Evolutionary conservation across 1,140 invertebrate species (phyloP).

Genomic region (Euwallacea fornicatus): DNA sequence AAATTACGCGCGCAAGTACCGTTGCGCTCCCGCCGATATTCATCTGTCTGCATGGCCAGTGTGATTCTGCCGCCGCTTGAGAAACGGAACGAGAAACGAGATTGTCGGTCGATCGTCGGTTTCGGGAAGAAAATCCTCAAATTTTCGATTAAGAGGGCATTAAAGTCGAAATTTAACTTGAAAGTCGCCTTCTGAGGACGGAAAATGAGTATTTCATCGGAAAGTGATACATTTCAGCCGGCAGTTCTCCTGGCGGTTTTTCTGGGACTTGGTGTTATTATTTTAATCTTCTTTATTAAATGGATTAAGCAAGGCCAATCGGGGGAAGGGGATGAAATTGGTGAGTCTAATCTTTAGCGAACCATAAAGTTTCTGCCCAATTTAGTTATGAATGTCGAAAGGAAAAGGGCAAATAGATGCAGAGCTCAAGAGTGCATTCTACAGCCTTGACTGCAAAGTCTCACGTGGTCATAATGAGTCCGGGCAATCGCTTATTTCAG

Average conservation of each 20-base stretch:
- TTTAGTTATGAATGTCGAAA: too few species aligned
- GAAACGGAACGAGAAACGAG: constrained; percentile 3
- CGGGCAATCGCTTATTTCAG: background rate
- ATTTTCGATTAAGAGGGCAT: background rate
- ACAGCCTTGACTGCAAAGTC: constrained; percentile 9
- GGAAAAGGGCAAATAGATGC: too few species aligned
- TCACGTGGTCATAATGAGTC: constrained; percentile 16
- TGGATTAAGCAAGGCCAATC: constrained; percentile 22
- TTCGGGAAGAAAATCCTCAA: background rate
- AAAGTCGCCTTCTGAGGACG: background rate
- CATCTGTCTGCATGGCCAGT: constrained; percentile 9
- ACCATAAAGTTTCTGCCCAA: too few species aligned
- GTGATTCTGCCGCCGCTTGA: constrained; percentile 17
- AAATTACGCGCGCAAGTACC: constrained; percentile 13
- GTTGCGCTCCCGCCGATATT: constrained; percentile 13
- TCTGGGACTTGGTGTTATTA: constrained; percentile 28
- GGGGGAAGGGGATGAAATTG: constrained; percentile 1
- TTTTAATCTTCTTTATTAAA: constrained; percentile 24
- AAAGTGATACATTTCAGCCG: constrained; percentile 15
- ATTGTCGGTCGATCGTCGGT: background rate
- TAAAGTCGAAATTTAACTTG: background rate
- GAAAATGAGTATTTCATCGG: constrained; percentile 11
- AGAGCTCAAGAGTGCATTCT: background rate
- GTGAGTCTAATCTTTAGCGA: constrained; percentile 7
- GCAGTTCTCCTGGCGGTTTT: constrained; percentile 16